Evolutionary conservation across 1,140 invertebrate species (phyloP), one percentile per base, ranked within the genome.

Genomic region (Brachionus sp.): DNA sequence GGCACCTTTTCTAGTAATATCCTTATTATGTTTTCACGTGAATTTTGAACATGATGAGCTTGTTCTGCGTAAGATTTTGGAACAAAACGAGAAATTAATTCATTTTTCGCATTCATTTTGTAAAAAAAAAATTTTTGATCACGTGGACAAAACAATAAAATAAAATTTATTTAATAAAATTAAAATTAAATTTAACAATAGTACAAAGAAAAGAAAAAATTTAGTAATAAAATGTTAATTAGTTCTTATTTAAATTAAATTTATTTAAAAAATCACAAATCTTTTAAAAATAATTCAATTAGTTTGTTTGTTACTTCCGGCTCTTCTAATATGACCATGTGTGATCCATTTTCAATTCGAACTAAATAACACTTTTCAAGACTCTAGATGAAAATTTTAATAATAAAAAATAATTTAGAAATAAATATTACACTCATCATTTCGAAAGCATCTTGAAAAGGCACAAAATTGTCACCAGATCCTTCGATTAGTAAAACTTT

Each of bases 401-500:
- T 68, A 85, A 83, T 33, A 16, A 33, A 7, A 16, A 16, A 16
- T 25, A 82, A 83, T 37, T 77, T 82, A 75, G 6, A 35, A 42
- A 39, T 44, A 73, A 10, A n/a, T 23, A 42, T 73, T 44, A 4
- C n/a, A 19, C 0, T 90, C 87, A 93, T 91, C 93, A 93, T 93
- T 88, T 93, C 92, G 85, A 92, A 92, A 88, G 93, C 92, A 85
- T 93, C 93, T 25, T 93, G 91, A 84, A 93, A 89, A 12, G 91
- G 91, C 10, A 93, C 92, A 64, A 91, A 90, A 78, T 91, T 91
- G 87, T 94, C 93, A 86, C 91, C 90, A 83, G 92, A 87, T 12
- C 93, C 93, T 86, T 93, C 92, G 46, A 93, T 90, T 7, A 93
- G 87, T 39, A 94, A 89, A n/a, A 92, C 92, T 29, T 92, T 92